Evolutionary conservation across 2,113 vertebrate species (phyloP).

Genomic region (Galbula dea): DNA sequence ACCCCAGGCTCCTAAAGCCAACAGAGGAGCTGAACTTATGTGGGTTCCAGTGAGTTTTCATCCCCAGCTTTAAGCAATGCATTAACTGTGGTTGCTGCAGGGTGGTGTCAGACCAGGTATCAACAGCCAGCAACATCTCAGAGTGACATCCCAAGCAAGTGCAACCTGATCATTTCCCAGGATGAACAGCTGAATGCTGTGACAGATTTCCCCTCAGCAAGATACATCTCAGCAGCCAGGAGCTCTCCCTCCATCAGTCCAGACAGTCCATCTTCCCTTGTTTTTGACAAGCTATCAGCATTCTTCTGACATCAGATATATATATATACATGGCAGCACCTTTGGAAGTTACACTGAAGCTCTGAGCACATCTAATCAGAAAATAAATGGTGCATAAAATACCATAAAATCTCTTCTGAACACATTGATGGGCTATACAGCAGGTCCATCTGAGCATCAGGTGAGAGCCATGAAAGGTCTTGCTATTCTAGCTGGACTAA

Average conservation of each 20-base stretch:
- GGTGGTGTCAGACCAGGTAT: background rate
- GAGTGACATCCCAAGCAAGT: background rate
- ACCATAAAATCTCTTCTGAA: background rate
- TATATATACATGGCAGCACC: background rate
- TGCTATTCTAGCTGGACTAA: background rate
- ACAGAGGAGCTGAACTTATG: background rate
- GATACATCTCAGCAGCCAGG: background rate
- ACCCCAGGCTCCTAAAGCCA: background rate
- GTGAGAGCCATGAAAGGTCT: background rate
- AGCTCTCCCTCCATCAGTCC: background rate
- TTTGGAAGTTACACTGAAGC: background rate
- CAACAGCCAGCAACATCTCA: background rate
- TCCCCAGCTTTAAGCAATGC: background rate
- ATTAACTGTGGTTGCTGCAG: background rate
- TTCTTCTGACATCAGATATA: background rate
- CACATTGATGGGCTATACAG: background rate
- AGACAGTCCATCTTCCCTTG: background rate
- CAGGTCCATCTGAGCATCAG: background rate
- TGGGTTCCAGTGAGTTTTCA: background rate
- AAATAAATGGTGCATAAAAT: background rate
- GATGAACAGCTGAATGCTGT: background rate
- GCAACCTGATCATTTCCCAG: background rate
- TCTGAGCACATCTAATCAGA: background rate
- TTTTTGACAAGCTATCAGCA: background rate
- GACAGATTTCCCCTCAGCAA: background rate